These are phyloP conservation scores for Patella caerulea DNA, from an alignment of 2,888 invertebrate genomes.

Conservation along the genomic window DNA sequence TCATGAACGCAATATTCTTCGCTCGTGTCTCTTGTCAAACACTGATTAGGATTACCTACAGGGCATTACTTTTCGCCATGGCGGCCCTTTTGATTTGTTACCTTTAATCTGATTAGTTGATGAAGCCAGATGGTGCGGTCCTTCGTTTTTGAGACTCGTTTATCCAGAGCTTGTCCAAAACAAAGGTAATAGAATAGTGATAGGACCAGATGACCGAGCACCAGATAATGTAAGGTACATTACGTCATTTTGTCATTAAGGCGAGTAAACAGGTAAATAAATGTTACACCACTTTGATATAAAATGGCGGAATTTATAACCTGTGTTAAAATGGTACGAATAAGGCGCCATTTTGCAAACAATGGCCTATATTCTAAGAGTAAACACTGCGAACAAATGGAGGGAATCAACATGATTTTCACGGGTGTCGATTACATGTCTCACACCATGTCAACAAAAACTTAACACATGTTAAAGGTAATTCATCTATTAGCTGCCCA, in stretches of 20 bases:
- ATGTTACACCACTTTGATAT: neutral
- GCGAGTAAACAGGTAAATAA: constrained; percentile 9
- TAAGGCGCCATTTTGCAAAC: neutral
- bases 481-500: neutral
- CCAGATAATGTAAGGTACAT: neutral
- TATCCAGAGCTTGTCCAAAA: neutral
- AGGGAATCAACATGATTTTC: neutral
- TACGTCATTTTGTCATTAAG: constrained; percentile 3
- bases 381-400: constrained; percentile 1
- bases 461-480: neutral
- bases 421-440: neutral
- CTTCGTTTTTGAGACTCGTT: neutral
- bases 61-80: neutral
- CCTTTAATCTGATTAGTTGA: neutral
- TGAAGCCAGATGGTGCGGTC: neutral
- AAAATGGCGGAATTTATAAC: neutral
- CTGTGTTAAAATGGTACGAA: neutral
- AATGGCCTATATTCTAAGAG: neutral
- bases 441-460: constrained; percentile 9
- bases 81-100: neutral
- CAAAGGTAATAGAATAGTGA: too few relatives aligned
- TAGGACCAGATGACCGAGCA: too few relatives aligned
- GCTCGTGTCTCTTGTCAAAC: constrained; percentile 3
- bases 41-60: constrained; percentile 9
- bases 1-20: neutral